Conservation (phyloP, 2,888 invertebrate species). For the Eilema depressum region DNA sequence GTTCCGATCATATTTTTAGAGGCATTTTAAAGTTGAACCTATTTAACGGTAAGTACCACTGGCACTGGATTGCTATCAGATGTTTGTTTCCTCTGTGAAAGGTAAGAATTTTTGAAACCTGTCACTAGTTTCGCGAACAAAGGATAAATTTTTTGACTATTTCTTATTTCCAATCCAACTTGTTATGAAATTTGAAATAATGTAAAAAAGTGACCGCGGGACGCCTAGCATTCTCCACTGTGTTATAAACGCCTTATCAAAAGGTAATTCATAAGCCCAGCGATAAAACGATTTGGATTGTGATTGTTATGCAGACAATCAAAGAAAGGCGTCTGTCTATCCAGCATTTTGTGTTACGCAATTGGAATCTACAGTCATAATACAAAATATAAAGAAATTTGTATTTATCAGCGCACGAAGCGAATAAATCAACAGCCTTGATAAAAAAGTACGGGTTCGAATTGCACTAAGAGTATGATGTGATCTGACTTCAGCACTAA, state of each 20-base stretch:
- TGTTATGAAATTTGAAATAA: neutral
- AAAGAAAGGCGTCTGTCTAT: neutral
- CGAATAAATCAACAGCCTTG: neutral
- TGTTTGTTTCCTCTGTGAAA: neutral
- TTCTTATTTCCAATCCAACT: slow-evolving; percentile 1
- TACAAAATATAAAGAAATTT: neutral
- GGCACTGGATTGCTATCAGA: too few relatives aligned
- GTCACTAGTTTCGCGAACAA: neutral
- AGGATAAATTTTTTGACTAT: neutral
- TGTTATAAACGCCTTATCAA: neutral
- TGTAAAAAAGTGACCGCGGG: neutral
- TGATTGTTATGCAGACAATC: neutral
- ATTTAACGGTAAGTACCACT: too few relatives aligned
- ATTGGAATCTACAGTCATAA: neutral
- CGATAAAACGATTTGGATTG: neutral
- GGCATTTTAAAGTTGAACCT: too few relatives aligned
- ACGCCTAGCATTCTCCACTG: neutral
- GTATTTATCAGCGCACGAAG: neutral
- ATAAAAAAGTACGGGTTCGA: neutral
- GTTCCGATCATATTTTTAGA: too few relatives aligned
- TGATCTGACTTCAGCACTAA: neutral
- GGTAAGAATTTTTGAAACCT: neutral
- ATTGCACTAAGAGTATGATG: neutral
- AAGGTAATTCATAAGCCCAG: neutral
- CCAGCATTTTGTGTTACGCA: neutral